phyloP scores from a whole-genome alignment of 2,888 invertebrate genomes.

The Zaprionus bogoriensis region DNA sequence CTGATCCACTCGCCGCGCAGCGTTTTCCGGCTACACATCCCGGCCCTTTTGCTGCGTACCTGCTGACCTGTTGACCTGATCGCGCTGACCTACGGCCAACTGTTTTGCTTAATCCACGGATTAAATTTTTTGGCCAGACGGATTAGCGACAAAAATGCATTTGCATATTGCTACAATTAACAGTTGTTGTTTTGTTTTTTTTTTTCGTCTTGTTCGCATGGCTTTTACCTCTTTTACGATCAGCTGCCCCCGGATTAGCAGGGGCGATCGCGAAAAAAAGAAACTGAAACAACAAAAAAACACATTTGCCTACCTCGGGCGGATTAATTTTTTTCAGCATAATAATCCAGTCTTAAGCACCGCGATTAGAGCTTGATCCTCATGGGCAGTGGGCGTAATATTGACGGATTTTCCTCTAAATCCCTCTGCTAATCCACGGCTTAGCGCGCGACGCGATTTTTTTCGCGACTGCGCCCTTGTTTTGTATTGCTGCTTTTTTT shows the following conservation, averaged over 20 bases:
- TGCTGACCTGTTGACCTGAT: too few relatives aligned
- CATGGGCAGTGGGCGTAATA: conserved; percentile 70
- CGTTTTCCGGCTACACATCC: conserved; percentile 44
- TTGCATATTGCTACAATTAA: conserved; percentile 50
- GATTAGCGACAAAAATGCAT: conserved; percentile 33
- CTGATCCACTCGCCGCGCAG: conserved; percentile 57
- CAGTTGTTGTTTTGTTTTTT: conserved; percentile 21
- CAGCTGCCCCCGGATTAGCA: conserved; percentile 59
- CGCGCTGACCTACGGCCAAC: too few relatives aligned
- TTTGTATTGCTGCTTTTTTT: conserved; percentile 47
- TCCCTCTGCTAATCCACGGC: conserved; percentile 66
- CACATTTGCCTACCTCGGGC: conserved; percentile 53
- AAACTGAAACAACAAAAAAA: conserved; percentile 22
- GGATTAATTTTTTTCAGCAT: conserved; percentile 72
- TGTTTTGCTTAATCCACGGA: conserved; percentile 64
- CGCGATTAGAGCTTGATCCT: conserved; percentile 74
- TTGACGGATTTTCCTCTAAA: conserved; percentile 79
- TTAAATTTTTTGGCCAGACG: conserved; percentile 59
- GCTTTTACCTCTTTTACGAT: conserved; percentile 66
- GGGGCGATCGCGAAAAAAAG: conserved; percentile 1
- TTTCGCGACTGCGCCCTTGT: conserved; percentile 56
- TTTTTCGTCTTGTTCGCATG: too few relatives aligned
- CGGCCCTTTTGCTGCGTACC: conserved; percentile 31
- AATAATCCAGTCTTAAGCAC: conserved; percentile 67
- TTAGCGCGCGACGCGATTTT: conserved; percentile 66